phyloP scores from a whole-genome alignment of 2,797 vertebrate genomes.

The Crocodylus rhombifer region DNA sequence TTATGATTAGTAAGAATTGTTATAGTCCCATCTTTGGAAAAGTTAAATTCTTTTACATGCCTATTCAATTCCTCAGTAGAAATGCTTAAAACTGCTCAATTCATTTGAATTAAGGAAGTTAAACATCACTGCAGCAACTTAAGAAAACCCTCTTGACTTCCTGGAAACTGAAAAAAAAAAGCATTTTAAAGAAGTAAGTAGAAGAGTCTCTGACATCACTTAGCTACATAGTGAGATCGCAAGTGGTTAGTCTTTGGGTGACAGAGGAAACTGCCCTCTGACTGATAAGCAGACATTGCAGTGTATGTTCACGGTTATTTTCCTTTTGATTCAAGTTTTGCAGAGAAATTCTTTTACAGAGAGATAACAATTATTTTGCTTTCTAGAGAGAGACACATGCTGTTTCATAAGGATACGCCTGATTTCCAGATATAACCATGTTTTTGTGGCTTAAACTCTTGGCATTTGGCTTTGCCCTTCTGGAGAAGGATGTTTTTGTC shows the following conservation, averaged over 20 bases:
- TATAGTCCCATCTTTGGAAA: background rate
- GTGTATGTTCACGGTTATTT: slow-evolving; percentile 76
- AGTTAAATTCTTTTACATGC: background rate
- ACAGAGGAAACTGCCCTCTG: slow-evolving; percentile 85
- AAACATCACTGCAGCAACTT: slow-evolving; percentile 58
- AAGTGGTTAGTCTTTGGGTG: slow-evolving; percentile 82
- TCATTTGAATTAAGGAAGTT: slow-evolving; percentile 78
- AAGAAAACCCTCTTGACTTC: slow-evolving; percentile 79
- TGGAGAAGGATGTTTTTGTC: slow-evolving; percentile 65
- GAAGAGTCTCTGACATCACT: slow-evolving; percentile 87
- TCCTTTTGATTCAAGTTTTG: slow-evolving; percentile 53
- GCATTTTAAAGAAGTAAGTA: slow-evolving; percentile 83
- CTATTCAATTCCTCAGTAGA: background rate
- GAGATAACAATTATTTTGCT: slow-evolving; percentile 79
- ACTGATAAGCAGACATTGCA: slow-evolving; percentile 84
- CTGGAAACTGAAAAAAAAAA: slow-evolving; percentile 77
- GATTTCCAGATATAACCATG: slow-evolving; percentile 88
- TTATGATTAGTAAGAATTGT: background rate
- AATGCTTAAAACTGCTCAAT: slow-evolving; percentile 15
- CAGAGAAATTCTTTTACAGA: slow-evolving; percentile 43
- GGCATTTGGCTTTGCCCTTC: slow-evolving; percentile 81
- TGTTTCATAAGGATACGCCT: slow-evolving; percentile 79
- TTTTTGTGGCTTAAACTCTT: slow-evolving; percentile 83
- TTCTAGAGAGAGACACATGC: slow-evolving; percentile 84
- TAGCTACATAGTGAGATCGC: slow-evolving; percentile 71